phyloP scores from a whole-genome alignment of 2,113 vertebrate genomes.

The Todiramphus chloris region DNA sequence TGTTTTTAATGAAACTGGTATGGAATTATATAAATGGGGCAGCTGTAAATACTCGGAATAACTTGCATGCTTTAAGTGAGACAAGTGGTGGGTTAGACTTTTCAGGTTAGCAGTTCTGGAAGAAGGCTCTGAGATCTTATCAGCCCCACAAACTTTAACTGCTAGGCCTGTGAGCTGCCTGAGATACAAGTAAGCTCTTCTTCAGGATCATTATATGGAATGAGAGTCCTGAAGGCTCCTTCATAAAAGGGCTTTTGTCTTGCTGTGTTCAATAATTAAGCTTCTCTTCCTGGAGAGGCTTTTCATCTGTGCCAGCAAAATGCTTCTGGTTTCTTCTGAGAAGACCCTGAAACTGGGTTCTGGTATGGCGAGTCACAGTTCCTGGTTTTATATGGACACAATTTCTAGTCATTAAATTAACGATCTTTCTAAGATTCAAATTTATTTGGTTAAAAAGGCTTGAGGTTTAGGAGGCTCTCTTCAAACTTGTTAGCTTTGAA shows the following conservation, averaged over 20 bases:
- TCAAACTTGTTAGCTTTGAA: conserved; percentile 3
- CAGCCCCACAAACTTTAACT: not conserved
- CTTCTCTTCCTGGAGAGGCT: not conserved
- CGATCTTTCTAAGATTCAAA: conserved; percentile 19
- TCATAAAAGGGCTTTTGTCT: conserved; percentile 14
- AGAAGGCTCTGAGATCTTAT: not conserved
- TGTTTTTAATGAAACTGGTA: not conserved
- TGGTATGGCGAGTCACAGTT: not conserved
- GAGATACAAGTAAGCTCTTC: not conserved
- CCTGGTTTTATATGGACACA: not conserved
- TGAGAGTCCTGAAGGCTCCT: not conserved
- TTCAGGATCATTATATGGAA: not conserved
- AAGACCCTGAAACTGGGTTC: not conserved
- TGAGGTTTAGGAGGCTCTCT: not conserved
- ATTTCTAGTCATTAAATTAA: conserved; percentile 17
- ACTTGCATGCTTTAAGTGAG: not conserved
- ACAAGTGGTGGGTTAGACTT: not conserved
- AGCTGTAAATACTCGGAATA: not conserved
- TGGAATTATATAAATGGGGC: not conserved
- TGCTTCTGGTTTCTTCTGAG: conserved; percentile 9
- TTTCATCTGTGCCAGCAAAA: conserved; percentile 16
- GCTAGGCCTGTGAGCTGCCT: not conserved
- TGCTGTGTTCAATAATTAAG: conserved; percentile 28
- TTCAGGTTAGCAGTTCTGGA: not conserved
- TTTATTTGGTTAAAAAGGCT: not conserved